Evolutionary conservation across 2,888 invertebrate species (phyloP).

Genomic region (Cephus nigrinus): DNA sequence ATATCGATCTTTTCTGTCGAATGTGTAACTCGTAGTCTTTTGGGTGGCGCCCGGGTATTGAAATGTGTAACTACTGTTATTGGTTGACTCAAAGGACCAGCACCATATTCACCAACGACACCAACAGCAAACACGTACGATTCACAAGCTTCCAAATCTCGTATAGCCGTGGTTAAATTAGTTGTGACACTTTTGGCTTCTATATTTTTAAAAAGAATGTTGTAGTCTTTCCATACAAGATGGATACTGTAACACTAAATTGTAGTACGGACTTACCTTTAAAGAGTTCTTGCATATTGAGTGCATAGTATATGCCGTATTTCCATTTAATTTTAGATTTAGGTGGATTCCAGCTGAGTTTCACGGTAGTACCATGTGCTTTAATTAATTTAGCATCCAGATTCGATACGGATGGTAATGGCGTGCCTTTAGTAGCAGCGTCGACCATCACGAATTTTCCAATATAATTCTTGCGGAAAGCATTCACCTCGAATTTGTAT

Average conservation of each 20-base stretch:
- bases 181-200: slow-evolving; percentile 68
- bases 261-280: slow-evolving; percentile 68
- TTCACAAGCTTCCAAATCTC: slow-evolving; percentile 78
- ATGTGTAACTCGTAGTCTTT: slow-evolving; percentile 70
- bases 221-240: neutral
- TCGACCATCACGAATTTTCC: slow-evolving; percentile 70
- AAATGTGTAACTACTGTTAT: slow-evolving; percentile 72
- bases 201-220: slow-evolving; percentile 45
- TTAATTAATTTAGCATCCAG: slow-evolving; percentile 69
- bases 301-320: slow-evolving; percentile 81
- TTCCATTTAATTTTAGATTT: slow-evolving; percentile 70
- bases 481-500: slow-evolving; percentile 73
- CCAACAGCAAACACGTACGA: slow-evolving; percentile 80
- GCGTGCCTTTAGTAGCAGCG: slow-evolving; percentile 67
- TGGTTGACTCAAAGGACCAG: slow-evolving; percentile 73
- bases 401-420: slow-evolving; percentile 68
- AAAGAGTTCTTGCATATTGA: slow-evolving; percentile 70
- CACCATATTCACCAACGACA: slow-evolving; percentile 73
- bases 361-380: slow-evolving; percentile 72
- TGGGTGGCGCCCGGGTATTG: slow-evolving; percentile 76
- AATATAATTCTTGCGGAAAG: slow-evolving; percentile 70
- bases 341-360: slow-evolving; percentile 76
- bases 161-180: slow-evolving; percentile 70
- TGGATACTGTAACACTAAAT: slow-evolving; percentile 17
- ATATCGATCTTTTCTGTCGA: slow-evolving; percentile 60